phyloP scores from a whole-genome alignment of 1,140 invertebrate genomes.

The Dreissena rostriformis region DNA sequence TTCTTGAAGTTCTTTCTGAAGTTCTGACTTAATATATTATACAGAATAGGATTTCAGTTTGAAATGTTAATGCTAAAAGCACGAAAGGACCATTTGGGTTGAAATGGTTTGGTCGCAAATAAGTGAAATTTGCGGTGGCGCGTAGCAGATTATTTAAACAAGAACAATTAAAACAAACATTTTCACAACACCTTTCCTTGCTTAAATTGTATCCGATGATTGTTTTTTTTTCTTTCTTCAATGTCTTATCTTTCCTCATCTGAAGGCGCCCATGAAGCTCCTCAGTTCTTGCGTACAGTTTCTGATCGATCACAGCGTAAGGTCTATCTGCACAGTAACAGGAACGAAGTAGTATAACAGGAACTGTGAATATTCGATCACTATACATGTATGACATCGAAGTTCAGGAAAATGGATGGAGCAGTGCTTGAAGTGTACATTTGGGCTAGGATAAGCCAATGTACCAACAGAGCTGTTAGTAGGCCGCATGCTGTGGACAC shows the following conservation, averaged over 20 bases:
- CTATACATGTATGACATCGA: constrained; percentile 63
- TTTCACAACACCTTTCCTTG: constrained; percentile 78
- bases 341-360: constrained; percentile 78
- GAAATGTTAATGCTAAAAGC: no score
- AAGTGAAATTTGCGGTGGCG: constrained; percentile 77
- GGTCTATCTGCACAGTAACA: constrained; percentile 74
- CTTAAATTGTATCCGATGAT: constrained; percentile 64
- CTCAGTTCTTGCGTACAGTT: constrained; percentile 75
- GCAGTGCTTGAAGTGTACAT: background rate
- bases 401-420: background rate
- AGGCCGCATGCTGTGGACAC: constrained; percentile 71
- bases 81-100: no score
- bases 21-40: no score
- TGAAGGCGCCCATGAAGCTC: constrained; percentile 72
- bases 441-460: constrained; percentile 49
- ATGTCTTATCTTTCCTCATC: constrained; percentile 63
- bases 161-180: constrained; percentile 80
- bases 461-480: constrained; percentile 77
- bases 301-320: constrained; percentile 76
- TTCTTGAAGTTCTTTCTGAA: no score
- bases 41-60: no score
- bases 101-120: no score
- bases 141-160: constrained; percentile 80
- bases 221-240: constrained; percentile 49
- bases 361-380: constrained; percentile 78